Base-by-base conservation (phyloP, 2,888 invertebrate species). In the Lithophane socia region DNA sequence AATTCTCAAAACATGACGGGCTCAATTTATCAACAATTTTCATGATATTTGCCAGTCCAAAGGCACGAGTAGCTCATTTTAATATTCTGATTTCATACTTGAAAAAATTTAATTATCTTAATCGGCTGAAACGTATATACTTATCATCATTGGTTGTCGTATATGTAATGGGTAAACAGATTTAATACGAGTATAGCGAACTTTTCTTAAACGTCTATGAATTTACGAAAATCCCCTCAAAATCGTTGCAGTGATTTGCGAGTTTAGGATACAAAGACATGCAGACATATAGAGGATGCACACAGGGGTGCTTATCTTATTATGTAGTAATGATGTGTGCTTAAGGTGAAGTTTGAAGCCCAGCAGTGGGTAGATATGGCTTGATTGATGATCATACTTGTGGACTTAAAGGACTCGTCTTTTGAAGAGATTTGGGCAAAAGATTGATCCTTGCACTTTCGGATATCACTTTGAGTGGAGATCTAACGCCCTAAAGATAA, bases 241-340 rank as follows among this genome's bases (percentile, higher is more conserved):
- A 78, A 73, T 49, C 67, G 24, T 37, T 75, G 54, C 77, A 86
- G 80, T 81, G 79, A 84, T 86, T 76, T 84, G 77, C 81, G 63
- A 83, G 65, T 81, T 86, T 54, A 65, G 24, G 42, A 47, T 12
- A 80, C 86, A 86, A 86, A 86, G 77, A 77, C 75, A 79, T 66
- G 84, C n/a, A n/a, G n/a, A n/a, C n/a, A n/a, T n/a, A n/a, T n/a
- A n/a, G n/a, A n/a, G n/a, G n/a, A n/a, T n/a, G n/a, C 77, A 74
- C 73, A 77, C 61, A 44, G 72, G 74, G 77, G 74, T 56, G 74
- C 66, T 83, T 84, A 84, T 86, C 80, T 75, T 84, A 86, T 77
- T 79, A 69, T 77, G 61, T 73, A 77, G 76, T 83, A 84, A 87
- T 88, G 87, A 86, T 82, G 86, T 82, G 82, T 82, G 85, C 77